These are phyloP conservation scores for Cataglyphis cursor DNA, from an alignment of 2,888 invertebrate genomes.

Conservation along the genomic window DNA sequence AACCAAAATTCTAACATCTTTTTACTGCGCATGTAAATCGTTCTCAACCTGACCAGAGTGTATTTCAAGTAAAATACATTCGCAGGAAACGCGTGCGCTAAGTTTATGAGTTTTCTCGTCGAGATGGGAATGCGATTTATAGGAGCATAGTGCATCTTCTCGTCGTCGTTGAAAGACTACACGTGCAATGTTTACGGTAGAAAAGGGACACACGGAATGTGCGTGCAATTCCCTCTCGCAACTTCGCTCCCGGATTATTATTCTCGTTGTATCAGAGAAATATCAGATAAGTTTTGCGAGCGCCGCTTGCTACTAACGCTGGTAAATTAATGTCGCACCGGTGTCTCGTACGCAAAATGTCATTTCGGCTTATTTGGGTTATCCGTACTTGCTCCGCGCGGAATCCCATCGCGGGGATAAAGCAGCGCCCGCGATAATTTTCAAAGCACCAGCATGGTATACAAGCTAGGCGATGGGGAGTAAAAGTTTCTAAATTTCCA, in stretches of 20 bases:
- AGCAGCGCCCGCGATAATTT: constrained; percentile 32
- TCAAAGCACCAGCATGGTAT: constrained; percentile 28
- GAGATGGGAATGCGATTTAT: constrained; percentile 56
- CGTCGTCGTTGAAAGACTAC: constrained; percentile 42
- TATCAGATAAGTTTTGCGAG: constrained; percentile 54
- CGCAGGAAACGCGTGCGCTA: constrained; percentile 36
- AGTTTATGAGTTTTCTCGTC: constrained; percentile 55
- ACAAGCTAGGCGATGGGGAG: constrained; percentile 3
- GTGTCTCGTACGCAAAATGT: constrained; percentile 58
- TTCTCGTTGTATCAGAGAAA: constrained; percentile 55
- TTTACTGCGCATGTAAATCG: constrained; percentile 46
- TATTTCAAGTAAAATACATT: constrained; percentile 42
- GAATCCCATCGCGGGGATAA: constrained; percentile 1
- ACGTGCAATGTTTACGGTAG: constrained; percentile 31
- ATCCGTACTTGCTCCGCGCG: constrained; percentile 47
- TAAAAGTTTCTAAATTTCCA: constrained; percentile 46
- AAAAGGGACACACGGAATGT: neutral
- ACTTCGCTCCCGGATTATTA: constrained; percentile 40
- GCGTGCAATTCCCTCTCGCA: constrained; percentile 22
- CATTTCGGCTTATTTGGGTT: constrained; percentile 55
- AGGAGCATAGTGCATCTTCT: constrained; percentile 29
- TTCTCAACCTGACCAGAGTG: constrained; percentile 35
- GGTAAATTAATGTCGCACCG: constrained; percentile 55
- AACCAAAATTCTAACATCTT: constrained; percentile 29
- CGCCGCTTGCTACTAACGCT: constrained; percentile 49